Evolutionary conservation across 2,888 invertebrate species (phyloP).

Genomic region (Catocala sponsa): DNA sequence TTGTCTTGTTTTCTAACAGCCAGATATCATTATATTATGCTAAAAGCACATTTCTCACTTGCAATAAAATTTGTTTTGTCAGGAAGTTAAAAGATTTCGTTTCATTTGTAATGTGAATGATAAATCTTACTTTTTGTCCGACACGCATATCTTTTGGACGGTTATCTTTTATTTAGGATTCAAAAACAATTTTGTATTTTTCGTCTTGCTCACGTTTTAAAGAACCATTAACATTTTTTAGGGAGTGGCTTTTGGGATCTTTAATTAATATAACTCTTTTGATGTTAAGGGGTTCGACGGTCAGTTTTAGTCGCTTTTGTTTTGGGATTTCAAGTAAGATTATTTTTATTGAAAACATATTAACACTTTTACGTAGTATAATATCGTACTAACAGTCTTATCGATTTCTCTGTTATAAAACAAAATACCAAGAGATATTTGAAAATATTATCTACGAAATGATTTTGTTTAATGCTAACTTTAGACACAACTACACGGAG

Average conservation of each 20-base stretch:
- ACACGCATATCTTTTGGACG: conserved; percentile 40
- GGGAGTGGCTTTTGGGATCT: conserved; percentile 28
- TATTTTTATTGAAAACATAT: conserved; percentile 12
- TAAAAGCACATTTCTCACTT: conserved; percentile 14
- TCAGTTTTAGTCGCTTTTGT: conserved; percentile 14
- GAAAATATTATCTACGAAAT: no score
- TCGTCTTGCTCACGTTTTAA: conserved; percentile 22
- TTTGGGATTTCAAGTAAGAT: conserved; percentile 15
- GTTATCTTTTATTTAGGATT: conserved; percentile 35
- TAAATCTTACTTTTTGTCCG: conserved; percentile 55
- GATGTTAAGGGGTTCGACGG: conserved; percentile 20
- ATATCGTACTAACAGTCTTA: neutral
- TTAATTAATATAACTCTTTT: conserved; percentile 37
- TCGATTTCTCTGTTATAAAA: neutral
- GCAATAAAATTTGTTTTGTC: conserved; percentile 25
- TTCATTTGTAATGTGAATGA: conserved; percentile 55
- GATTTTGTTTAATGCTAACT: no score
- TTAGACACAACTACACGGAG: no score
- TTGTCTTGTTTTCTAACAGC: conserved; percentile 22
- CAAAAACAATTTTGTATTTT: conserved; percentile 47
- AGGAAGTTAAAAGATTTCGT: conserved; percentile 36
- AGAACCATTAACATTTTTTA: conserved; percentile 39
- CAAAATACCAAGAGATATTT: no score
- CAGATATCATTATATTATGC: conserved; percentile 3
- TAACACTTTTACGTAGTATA: neutral